These are phyloP conservation scores for Nebria ingens DNA, from an alignment of 1,140 invertebrate species.

Conservation along the genomic window DNA sequence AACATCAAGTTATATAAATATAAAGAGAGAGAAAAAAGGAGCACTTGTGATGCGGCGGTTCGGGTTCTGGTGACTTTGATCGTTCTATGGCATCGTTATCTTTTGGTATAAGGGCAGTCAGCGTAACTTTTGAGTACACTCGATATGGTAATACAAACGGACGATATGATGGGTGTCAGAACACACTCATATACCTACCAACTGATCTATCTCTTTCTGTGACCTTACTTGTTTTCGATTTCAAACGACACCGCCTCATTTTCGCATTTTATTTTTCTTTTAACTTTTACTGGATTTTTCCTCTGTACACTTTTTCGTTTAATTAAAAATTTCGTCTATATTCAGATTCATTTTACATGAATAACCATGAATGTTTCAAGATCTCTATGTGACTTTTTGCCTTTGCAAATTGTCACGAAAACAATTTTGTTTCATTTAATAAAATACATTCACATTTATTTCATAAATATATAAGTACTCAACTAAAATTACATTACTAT, in stretches of 20 bases:
- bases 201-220: too few relatives aligned
- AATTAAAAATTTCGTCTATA: too few relatives aligned
- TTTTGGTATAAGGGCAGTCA: slow-evolving; percentile 2
- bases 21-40: not conserved
- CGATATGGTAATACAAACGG: slow-evolving; percentile 6
- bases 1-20: too few relatives aligned
- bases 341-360: too few relatives aligned
- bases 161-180: not conserved
- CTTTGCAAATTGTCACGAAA: too few relatives aligned
- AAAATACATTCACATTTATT: too few relatives aligned
- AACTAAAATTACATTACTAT: too few relatives aligned
- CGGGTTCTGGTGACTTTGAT: not conserved
- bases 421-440: too few relatives aligned
- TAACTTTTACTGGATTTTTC: too few relatives aligned
- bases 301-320: not conserved
- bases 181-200: not conserved
- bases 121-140: slow-evolving; percentile 1
- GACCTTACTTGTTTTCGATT: not conserved
- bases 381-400: too few relatives aligned
- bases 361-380: too few relatives aligned
- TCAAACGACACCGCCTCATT: not conserved
- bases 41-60: not conserved
- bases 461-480: too few relatives aligned
- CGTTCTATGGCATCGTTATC: not conserved
- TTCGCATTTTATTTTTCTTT: not conserved